Percentiles rank a stretch among this genome's conserved stretches.
Conservation (phyloP, 2,113 vertebrate species). For the Dunckerocampus dactyliophorus region DNA sequence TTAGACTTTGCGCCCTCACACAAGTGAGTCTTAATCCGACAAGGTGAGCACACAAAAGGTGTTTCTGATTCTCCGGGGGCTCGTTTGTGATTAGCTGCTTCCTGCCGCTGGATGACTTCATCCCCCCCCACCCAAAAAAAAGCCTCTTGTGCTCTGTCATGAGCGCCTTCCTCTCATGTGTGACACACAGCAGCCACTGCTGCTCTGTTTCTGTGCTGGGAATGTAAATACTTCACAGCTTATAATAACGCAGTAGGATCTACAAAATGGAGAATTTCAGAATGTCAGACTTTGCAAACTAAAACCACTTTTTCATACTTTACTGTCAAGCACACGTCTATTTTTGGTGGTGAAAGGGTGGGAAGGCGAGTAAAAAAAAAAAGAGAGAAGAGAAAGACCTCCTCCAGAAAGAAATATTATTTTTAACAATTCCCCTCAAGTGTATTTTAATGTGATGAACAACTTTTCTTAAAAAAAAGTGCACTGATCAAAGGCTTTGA, state of each 20-base stretch:
- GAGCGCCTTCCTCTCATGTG: too few species aligned
- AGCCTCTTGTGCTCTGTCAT: background rate
- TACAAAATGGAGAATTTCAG: too few species aligned
- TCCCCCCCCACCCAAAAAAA: background rate
- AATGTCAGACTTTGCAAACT: too few species aligned
- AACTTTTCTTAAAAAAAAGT: background rate
- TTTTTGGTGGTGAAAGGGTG: slow-evolving; percentile 1
- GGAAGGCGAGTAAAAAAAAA: background rate
- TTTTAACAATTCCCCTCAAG: background rate
- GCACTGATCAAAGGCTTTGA: background rate
- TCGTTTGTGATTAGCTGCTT: slow-evolving; percentile 7
- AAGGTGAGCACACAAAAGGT: slow-evolving; percentile 7
- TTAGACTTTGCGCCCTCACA: slow-evolving; percentile 7
- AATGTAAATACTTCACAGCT: too few species aligned
- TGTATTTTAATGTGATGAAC: background rate
- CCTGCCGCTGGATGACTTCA: background rate
- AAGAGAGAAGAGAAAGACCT: background rate
- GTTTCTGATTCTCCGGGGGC: slow-evolving; percentile 4
- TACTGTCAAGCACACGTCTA: background rate
- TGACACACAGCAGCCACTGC: too few species aligned
- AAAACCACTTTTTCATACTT: too few species aligned
- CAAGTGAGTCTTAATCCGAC: slow-evolving; percentile 3
- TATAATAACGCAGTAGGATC: too few species aligned
- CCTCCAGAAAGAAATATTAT: background rate
- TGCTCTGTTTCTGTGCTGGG: too few species aligned